Evolutionary conservation across 2,113 vertebrate species (phyloP).

Genomic region (Leucoraja erinaceus): DNA sequence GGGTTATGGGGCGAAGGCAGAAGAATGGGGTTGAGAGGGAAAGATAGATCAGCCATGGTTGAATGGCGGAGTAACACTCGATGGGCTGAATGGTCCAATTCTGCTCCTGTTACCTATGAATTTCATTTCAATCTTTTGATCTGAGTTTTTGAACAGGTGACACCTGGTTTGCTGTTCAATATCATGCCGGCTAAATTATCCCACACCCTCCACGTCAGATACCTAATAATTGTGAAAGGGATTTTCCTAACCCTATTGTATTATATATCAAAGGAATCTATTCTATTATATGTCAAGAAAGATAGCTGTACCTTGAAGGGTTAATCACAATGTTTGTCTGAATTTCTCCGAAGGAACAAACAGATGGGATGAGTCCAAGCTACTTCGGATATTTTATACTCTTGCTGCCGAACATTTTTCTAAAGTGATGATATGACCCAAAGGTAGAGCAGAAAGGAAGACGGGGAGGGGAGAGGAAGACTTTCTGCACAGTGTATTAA

Average conservation of each 20-base stretch:
- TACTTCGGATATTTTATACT: background rate
- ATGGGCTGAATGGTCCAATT: too few species aligned
- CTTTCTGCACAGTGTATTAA: background rate
- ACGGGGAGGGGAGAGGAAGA: background rate
- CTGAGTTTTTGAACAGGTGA: background rate
- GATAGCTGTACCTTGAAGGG: background rate
- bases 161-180: background rate
- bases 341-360: background rate
- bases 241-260: background rate
- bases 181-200: background rate
- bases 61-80: too few species aligned
- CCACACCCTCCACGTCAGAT: too few species aligned
- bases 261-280: background rate
- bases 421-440: background rate
- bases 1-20: too few species aligned
- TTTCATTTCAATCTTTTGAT: background rate
- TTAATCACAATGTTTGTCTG: background rate
- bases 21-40: too few species aligned
- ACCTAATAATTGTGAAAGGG: background rate
- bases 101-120: too few species aligned
- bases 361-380: constrained; percentile 23
- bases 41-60: too few species aligned
- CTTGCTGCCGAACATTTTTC: background rate
- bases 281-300: background rate
- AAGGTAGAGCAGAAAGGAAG: background rate